Base-by-base conservation (phyloP, 2,797 vertebrate genomes). In the Tapirus indicus region DNA sequence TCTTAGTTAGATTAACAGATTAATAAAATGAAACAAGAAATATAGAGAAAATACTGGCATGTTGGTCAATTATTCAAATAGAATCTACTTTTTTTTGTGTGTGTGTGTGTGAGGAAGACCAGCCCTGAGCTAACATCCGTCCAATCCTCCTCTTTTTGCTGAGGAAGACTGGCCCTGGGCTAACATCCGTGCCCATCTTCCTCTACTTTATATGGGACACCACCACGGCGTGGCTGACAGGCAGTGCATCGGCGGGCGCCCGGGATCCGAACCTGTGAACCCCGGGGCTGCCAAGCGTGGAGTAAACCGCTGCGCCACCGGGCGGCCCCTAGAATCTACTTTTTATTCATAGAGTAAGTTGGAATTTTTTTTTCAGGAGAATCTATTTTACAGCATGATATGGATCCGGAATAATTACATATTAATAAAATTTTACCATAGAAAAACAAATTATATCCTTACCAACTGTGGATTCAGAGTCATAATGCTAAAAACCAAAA, bases 371-470 rank as follows among this genome's bases (percentile, higher is more conserved):
- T 62, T 47, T 69, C 25, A 38, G 54, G 41, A 95, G 23, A 90
- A 41, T 88, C 21, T 82, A 29, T 92, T 90, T 58, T 80, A 38
- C n/a, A 91, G 32, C 71, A 29, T 56, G 32, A 56, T 72, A 49
- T 88, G 85, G 25, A 79, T 90, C 35, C 52, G 87, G 60, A 64
- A 90, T 77, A 91, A 90, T 66, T 88, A 54, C 17, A 74, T 54
- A 4, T 23, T 89, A 64, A 89, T 41, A 85, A 47, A 78, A 89
- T 80, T 93, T 96, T 60, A 94, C 56, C 47, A 49, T n/a, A 58
- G 72, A 94, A 94, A 97, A 84, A 38, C 64, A 94, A 90, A 78
- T 66, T 35, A 58, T 80, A 77, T 47, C 60, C 66, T 87, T 62
- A 88, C 66, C 49, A 71, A 82, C 54, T 38, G 16, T 82, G 56